Conservation (phyloP, 2,113 vertebrate species). For the Bubo blakistoni region DNA sequence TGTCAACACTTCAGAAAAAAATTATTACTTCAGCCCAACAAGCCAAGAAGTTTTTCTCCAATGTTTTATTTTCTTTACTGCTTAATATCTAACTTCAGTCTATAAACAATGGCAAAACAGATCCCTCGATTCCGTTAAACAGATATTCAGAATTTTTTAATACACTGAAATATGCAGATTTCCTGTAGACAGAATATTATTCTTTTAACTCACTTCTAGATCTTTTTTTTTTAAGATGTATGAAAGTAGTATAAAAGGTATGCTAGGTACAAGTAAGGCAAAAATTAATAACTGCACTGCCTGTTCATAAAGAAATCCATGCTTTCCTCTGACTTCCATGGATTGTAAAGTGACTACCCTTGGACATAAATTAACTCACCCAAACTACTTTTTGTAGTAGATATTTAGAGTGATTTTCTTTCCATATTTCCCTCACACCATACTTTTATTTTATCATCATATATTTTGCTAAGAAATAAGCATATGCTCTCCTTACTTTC, state of each 20-base stretch:
- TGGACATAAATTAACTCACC: neutral
- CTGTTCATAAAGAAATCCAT: neutral
- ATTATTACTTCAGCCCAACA: neutral
- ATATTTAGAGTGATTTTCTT: neutral
- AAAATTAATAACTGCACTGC: neutral
- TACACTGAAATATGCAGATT: neutral
- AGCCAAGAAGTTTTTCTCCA: neutral
- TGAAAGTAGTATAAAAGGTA: neutral
- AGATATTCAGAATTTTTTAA: neutral
- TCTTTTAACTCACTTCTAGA: neutral
- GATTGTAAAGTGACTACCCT: neutral
- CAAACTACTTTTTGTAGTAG: neutral
- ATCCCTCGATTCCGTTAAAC: neutral
- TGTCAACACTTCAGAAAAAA: neutral
- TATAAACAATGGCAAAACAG: neutral
- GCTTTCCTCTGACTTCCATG: neutral
- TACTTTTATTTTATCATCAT: neutral
- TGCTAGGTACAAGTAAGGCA: neutral
- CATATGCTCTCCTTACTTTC: neutral
- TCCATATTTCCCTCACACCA: neutral
- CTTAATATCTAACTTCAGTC: neutral
- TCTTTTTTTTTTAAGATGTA: neutral
- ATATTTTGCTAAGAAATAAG: neutral
- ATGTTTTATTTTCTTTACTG: neutral
- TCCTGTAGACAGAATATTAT: neutral